Base-by-base conservation (phyloP, 2,113 vertebrate species). In the Sceloporus tristichus region DNA sequence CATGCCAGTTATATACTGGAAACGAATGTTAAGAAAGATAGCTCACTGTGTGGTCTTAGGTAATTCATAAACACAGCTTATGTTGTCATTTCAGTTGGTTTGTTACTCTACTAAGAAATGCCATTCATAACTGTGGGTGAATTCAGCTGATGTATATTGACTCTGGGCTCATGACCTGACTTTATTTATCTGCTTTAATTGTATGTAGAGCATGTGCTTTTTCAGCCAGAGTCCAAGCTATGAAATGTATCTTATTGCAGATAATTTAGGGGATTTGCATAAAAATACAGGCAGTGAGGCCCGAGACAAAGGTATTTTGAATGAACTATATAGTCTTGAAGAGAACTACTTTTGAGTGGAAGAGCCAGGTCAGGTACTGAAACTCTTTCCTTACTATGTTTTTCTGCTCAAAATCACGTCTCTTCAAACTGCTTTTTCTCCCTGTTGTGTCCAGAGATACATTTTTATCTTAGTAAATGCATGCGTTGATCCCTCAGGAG, bases 21-120 rank as follows among this genome's bases (percentile, higher is more conserved):
- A 76, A 23, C 68, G 74, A 62, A 65, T 42, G 40, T 87, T 76
- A 66, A 11, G 40, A 53, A 21, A 76, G 79, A 82, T 82, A 74
- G 42, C 79, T 82, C 16, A 34, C n/a, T 66, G 56, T 75, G 71
- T 82, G 70, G 86, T 81, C 70, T 62, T 87, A 53, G 62, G 38
- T 87, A 62, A 82, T 82, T 87, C 54, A 87, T 82, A 38, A 87
- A 29, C 54, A 82, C 74, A 23, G 71, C 40, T 87, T 82, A 48
- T 25, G 42, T 56, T 71, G 34, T 68, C 29, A 18, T 68, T 86
- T 81, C 79, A 81, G 78, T 27, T 38, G 29, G 25, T 74, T 71
- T 71, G 78, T 87, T 54, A 54, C 71, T 74, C 16, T 76, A 40
- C 6, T 82, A 19, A 38, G 56, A 87, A 87, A 74, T 76, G 59